Evolutionary conservation across 1,140 invertebrate species (phyloP).

Genomic region (Bombus pyrosoma): DNA sequence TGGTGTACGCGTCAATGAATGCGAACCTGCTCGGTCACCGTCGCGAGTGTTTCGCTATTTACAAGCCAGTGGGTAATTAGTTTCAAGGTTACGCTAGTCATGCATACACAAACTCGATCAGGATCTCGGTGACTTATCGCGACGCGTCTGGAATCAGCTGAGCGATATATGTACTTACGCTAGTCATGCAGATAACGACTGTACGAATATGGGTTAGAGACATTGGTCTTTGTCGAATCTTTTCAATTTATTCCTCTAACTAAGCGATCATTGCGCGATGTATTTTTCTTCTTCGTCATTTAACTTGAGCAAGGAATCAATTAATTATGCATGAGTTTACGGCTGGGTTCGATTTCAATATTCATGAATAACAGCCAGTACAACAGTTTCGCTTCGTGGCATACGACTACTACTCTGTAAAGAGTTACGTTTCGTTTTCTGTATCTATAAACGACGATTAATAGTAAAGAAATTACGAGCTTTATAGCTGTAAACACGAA

Average conservation of each 20-base stretch:
- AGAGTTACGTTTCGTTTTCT: background rate
- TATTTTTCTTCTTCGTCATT: background rate
- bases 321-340: background rate
- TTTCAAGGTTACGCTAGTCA: slow-evolving; percentile 43
- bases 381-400: background rate
- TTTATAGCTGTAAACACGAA: too few species aligned
- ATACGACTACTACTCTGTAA: background rate
- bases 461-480: too few species aligned
- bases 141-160: slow-evolving; percentile 4
- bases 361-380: background rate
- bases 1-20: slow-evolving; percentile 20
- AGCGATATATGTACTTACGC: background rate
- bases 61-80: slow-evolving; percentile 43
- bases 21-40: slow-evolving; percentile 39
- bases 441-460: background rate
- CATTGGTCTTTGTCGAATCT: background rate
- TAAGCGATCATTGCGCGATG: background rate
- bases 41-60: slow-evolving; percentile 35
- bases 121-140: slow-evolving; percentile 33
- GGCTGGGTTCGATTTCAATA: background rate
- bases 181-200: background rate
- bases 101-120: slow-evolving; percentile 24
- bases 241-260: background rate
- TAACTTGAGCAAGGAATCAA: background rate
- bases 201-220: background rate